Evolutionary conservation across 2,113 vertebrate genomes (phyloP), one percentile per base, ranked within the genome.

Genomic region (Zeus faber): DNA sequence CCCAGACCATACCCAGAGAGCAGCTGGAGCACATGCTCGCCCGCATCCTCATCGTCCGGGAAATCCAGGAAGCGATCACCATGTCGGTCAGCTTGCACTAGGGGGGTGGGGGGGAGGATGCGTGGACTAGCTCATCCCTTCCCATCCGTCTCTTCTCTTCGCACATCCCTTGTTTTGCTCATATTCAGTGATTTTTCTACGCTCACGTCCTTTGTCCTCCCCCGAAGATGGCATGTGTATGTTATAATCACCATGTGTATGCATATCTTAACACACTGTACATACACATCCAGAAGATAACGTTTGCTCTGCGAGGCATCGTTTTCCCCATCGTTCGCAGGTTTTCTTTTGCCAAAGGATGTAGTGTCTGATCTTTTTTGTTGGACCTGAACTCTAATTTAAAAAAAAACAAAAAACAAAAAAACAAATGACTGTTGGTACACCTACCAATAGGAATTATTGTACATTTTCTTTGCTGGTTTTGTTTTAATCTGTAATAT

Each of bases 1-100:
- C 97, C 51, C 96, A 99, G 80, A 94, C 96, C 48, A 98, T 99
- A 90, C 91, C 93, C 69, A 91, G 91, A 86, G 95, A 98, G 76
- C 94, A 97, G 81, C 92, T 99, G 93, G 95, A 97, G 79, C 96
- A 97, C 85, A 98, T 99, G 95, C 92, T 99, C 43, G 91, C 94
- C 52, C 95, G 96, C 81, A 98, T 99, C 90, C 92, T 98, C 67
- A 91, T 92, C 71, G 90, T 98, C 83, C 91, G 97, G 72, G 97
- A 99, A 88, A 98, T 99, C 89, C 96, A 99, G 85, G 97, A 99
- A 89, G 91, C 89, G 81, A 89, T 97, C 72, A 92, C 91, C 25
- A 91, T 96, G 73, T 89, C 84, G 4, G 92, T 91, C 69, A 93
- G 84, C 71, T 64, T 94, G 85, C 95, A 97, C 88, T 99, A 87